Evolutionary conservation across 2,113 vertebrate genomes (phyloP), one percentile per base, ranked within the genome.

Genomic region (Periophthalmus modestus): DNA sequence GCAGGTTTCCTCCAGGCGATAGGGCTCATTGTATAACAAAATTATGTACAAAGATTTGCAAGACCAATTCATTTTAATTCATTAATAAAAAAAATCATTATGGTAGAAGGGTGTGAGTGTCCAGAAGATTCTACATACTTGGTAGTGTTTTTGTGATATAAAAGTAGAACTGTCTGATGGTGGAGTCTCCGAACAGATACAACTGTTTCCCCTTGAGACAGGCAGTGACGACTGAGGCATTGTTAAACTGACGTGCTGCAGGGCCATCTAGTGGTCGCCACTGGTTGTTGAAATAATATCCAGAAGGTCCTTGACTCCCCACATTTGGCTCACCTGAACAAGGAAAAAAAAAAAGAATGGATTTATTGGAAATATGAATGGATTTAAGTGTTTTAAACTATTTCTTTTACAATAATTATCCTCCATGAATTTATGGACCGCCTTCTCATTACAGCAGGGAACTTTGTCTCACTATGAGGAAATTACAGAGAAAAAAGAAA

Each of bases 111-210:
- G 28, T 28, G 28, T 28, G 28, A 28, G 28, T 28, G 28, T 28
- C 28, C 0, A 66, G 33, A 68, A 54, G 46, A 59, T 39, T 5
- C 5, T 10, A 71, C 52, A 59, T 76, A 98, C 96, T 95, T 93
- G 96, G 94, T 75, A 97, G 88, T 82, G 91, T 87, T 0, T 79
- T 16, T 1, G 87, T 95, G 73, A 98, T 89, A 88, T 96, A 94
- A 82, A 96, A 95, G 90, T 96, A 98, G 95, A 95, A 98, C 68
- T 98, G 97, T 61, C 97, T 94, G 75, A 95, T 91, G 57, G 96
- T 98, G 54, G 96, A 98, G 80, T 98, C 96, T 85, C 96, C 96
- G 81, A 94, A 96, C 74, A 98, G 88, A 85, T 96, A 88, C 21
- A 98, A 86, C 77, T 90, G 72, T 86, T 97, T 98, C 70, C 94